These are phyloP conservation scores for Rhinoraja longicauda DNA, from an alignment of 2,797 vertebrate genomes.

Conservation along the genomic window DNA sequence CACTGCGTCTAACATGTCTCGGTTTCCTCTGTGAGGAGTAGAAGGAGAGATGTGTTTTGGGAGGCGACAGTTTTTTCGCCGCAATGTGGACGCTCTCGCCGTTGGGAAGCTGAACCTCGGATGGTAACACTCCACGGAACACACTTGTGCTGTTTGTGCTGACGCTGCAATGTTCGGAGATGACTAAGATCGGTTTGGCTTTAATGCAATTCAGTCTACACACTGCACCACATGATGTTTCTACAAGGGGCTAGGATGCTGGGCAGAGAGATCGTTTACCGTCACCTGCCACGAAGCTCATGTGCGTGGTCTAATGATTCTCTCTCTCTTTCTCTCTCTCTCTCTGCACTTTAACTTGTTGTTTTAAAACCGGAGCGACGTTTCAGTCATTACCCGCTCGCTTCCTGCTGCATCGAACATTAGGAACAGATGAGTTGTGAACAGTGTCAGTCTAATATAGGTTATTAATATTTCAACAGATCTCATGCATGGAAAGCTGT, in stretches of 20 bases:
- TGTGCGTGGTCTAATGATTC: neutral
- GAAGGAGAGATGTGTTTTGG: neutral
- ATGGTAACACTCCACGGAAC: neutral
- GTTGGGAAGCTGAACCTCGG: neutral
- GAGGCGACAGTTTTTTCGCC: neutral
- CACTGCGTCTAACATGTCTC: slow-evolving; percentile 35
- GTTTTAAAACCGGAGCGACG: neutral
- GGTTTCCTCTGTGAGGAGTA: neutral
- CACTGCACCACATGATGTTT: slow-evolving; percentile 35
- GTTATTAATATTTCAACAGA: slow-evolving; percentile 38
- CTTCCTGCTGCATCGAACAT: neutral
- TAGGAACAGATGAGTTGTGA: slow-evolving; percentile 24
- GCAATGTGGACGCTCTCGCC: slow-evolving; percentile 7
- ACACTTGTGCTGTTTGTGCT: slow-evolving; percentile 4
- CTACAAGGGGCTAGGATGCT: slow-evolving; percentile 15
- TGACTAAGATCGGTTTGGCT: neutral
- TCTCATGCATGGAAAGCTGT: slow-evolving; percentile 12
- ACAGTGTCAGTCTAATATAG: slow-evolving; percentile 33
- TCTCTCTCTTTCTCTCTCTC: neutral
- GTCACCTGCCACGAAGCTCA: neutral
- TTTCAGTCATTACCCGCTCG: neutral
- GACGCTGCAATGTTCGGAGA: slow-evolving; percentile 20
- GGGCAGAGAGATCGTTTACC: neutral
- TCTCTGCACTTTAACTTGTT: neutral
- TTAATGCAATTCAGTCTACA: slow-evolving; percentile 28